Percentiles rank a stretch among this genome's conserved stretches.
phyloP scores from a whole-genome alignment of 64 coral and sea anemone species.

The Acropora yongei region DNA sequence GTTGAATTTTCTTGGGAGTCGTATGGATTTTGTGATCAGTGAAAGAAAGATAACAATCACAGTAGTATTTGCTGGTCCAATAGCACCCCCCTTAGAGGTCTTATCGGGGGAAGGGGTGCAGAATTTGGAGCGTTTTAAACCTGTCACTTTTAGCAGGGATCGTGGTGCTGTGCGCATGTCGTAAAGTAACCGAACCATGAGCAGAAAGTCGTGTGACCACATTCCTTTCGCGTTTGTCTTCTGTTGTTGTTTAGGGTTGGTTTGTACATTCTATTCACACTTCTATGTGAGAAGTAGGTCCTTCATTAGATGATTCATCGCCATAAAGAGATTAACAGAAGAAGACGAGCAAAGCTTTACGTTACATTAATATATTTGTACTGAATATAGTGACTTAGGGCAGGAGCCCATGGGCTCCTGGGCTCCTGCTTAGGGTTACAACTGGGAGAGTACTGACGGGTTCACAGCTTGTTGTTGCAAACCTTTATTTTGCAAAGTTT shows the following conservation, averaged over 20 bases:
- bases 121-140: constrained; percentile 42
- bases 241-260: background rate
- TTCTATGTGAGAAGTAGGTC: too few relatives aligned
- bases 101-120: constrained; percentile 24
- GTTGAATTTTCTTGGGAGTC: constrained; percentile 77
- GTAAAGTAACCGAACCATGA: background rate
- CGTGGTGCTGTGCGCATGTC: constrained; percentile 70
- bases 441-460: too few relatives aligned
- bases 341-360: too few relatives aligned
- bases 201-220: background rate
- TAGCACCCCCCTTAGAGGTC: constrained; percentile 75
- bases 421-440: too few relatives aligned
- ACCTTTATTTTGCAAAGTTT: too few relatives aligned
- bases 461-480: too few relatives aligned
- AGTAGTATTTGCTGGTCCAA: constrained; percentile 50
- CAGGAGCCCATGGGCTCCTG: too few relatives aligned
- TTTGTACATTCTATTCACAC: constrained; percentile 4
- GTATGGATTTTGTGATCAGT: constrained; percentile 57
- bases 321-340: too few relatives aligned
- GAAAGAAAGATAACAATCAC: constrained; percentile 54
- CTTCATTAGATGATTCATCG: too few relatives aligned
- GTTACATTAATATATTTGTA: too few relatives aligned
- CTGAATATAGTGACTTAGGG: too few relatives aligned
- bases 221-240: background rate
- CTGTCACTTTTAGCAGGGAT: constrained; percentile 36